phyloP scores from a whole-genome alignment of 1,140 invertebrate species.

The Cylas formicarius region DNA sequence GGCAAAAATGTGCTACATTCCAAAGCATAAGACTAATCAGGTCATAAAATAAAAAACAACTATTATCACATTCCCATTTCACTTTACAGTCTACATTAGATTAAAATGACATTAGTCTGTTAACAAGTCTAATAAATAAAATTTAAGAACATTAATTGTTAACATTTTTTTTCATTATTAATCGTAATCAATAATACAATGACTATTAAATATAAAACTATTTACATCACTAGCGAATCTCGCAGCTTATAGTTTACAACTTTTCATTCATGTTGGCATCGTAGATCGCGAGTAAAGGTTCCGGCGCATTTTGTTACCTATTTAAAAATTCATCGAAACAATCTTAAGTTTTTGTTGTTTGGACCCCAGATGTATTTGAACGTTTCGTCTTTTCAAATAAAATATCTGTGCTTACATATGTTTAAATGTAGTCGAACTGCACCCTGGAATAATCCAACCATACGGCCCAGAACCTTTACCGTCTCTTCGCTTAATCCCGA shows the following conservation, averaged over 20 bases:
- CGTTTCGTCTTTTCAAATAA: not conserved
- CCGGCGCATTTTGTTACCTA: not conserved
- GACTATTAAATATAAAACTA: conserved; percentile 34
- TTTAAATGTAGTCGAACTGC: no score
- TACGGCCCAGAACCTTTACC: no score
- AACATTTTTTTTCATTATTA: conserved; percentile 27
- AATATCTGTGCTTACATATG: no score
- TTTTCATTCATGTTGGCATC: not conserved
- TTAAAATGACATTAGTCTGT: conserved; percentile 33
- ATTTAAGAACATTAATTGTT: conserved; percentile 29
- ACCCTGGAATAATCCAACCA: no score
- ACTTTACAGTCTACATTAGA: conserved; percentile 20
- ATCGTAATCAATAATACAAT: conserved; percentile 26
- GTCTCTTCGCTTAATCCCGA: no score
- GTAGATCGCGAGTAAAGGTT: not conserved
- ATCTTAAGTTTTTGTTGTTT: not conserved
- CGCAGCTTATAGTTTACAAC: conserved; percentile 8
- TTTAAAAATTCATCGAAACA: not conserved
- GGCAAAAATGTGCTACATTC: no score
- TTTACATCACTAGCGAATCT: conserved; percentile 33
- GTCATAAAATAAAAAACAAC: no score
- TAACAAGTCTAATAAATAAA: conserved; percentile 35
- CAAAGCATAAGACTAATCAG: no score
- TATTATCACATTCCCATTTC: conserved; percentile 16
- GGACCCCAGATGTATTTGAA: conserved; percentile 1